phyloP scores from a whole-genome alignment of 2,888 invertebrate genomes.

The Nephrotoma guestfalica region DNA sequence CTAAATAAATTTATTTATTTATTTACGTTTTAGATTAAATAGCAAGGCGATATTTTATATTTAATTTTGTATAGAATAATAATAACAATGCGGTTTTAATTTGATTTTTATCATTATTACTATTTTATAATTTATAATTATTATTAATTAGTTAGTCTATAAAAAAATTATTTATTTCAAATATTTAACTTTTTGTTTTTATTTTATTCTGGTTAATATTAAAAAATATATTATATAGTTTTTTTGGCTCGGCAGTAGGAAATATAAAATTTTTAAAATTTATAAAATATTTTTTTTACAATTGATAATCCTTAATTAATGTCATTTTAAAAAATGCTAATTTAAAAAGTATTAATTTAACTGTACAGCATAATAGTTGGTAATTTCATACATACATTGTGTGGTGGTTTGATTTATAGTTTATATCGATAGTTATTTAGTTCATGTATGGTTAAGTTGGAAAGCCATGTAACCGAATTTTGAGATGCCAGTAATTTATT shows the following conservation, averaged over 20 bases:
- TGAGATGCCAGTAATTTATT: no score
- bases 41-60: neutral
- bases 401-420: neutral
- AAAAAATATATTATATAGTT: neutral
- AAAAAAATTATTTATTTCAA: neutral
- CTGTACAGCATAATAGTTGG: neutral
- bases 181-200: neutral
- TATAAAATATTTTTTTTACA: neutral
- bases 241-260: neutral
- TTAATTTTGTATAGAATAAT: neutral
- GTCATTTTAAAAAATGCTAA: neutral
- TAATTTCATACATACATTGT: neutral
- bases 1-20: neutral
- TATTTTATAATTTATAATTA: neutral
- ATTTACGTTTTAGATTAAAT: neutral
- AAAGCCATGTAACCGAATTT: no score
- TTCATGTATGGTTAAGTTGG: no score
- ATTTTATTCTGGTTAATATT: neutral
- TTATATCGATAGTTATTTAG: no score
- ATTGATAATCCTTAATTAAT: neutral
- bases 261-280: neutral
- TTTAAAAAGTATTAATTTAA: neutral
- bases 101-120: neutral
- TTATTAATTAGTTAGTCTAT: neutral
- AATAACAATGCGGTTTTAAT: neutral